Evolutionary conservation across 1,140 invertebrate genomes (phyloP).

Genomic region (Lucilia cuprina): DNA sequence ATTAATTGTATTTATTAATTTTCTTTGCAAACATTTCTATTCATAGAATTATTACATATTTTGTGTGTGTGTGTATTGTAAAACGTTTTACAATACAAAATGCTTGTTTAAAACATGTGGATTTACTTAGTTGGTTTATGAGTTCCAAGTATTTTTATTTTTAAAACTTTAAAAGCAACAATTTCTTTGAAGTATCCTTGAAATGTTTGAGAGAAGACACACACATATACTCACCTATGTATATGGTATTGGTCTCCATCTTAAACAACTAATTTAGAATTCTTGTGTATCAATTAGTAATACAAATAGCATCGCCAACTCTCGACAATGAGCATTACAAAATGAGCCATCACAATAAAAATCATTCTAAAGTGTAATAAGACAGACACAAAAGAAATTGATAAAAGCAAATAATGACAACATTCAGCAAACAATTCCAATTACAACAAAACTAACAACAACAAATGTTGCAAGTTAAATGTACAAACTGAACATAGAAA

Average conservation of each 20-base stretch:
- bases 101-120: too few species aligned
- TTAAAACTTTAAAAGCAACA: neutral
- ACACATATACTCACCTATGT: too few species aligned
- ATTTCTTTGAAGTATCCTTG: neutral
- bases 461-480: constrained; percentile 12
- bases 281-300: constrained; percentile 33
- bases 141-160: too few species aligned
- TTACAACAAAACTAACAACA: neutral
- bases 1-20: too few species aligned
- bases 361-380: constrained; percentile 1
- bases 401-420: constrained; percentile 34
- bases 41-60: too few species aligned
- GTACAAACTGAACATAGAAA: neutral
- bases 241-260: neutral
- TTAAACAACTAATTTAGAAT: constrained; percentile 19
- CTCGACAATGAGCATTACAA: neutral
- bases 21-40: too few species aligned
- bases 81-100: too few species aligned
- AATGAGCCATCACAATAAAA: constrained; percentile 15
- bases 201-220: neutral
- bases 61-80: too few species aligned
- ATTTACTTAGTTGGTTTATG: too few species aligned
- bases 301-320: constrained; percentile 24
- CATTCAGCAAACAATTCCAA: neutral
- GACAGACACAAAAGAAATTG: constrained; percentile 15